phyloP scores from a whole-genome alignment of 2,888 invertebrate species.

The Acanthosepion esculentum region DNA sequence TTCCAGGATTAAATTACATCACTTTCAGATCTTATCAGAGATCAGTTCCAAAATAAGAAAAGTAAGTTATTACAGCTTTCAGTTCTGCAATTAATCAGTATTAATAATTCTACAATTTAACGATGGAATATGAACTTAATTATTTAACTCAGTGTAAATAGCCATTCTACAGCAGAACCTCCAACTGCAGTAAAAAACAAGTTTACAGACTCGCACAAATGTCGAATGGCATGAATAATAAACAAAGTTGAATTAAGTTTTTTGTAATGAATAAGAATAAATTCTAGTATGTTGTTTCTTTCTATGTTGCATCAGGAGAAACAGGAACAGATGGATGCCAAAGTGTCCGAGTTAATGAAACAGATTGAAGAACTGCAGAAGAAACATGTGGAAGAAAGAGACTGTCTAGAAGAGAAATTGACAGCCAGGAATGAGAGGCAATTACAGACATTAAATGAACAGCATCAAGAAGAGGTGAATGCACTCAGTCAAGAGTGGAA shows the following conservation, averaged over 20 bases:
- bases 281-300: not conserved
- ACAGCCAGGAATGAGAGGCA: conserved; percentile 55
- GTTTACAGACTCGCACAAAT: too few relatives aligned
- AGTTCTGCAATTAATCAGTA: too few relatives aligned
- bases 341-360: conserved; percentile 57
- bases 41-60: too few relatives aligned
- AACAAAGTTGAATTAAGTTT: not conserved
- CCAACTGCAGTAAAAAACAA: too few relatives aligned
- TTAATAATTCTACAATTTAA: too few relatives aligned
- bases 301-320: conserved; percentile 56
- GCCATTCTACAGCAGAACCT: too few relatives aligned
- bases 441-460: conserved; percentile 56
- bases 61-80: too few relatives aligned
- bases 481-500: conserved; percentile 66
- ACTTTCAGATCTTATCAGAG: too few relatives aligned
- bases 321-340: conserved; percentile 57
- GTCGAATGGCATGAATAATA: not conserved
- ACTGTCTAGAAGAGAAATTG: conserved; percentile 59
- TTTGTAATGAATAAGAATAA: not conserved
- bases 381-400: conserved; percentile 62
- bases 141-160: too few relatives aligned
- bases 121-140: too few relatives aligned
- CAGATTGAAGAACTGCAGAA: conserved; percentile 60
- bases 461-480: conserved; percentile 63
- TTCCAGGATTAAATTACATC: too few relatives aligned